Evolutionary conservation across 2,113 vertebrate species (phyloP), one percentile per base, ranked within the genome.

Genomic region (Natator depressus): DNA sequence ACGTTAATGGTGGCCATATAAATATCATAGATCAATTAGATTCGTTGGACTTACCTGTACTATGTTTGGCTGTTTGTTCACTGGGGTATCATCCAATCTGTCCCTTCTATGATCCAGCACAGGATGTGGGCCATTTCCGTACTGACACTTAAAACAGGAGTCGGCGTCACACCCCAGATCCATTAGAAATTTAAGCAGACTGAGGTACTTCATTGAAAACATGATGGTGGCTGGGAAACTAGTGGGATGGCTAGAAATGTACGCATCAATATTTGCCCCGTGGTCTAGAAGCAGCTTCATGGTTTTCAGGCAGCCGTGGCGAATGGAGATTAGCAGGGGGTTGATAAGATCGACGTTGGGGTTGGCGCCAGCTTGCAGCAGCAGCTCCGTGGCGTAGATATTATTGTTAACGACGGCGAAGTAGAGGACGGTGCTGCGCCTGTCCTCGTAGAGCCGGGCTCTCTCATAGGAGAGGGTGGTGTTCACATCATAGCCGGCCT

Each of bases 341-440:
- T 97, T 99, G 96, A 99, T 99, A 42, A 99, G 86, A 87, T 99
- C 99, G 75, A 99, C 80, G 87, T 99, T 99, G 54, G 99, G 99
- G 93, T 99, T 96, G 38, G 99, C 99, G 3, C 99, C 99, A 0
- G 99, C 99, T 47, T 97, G 96, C 88, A 99, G 97, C 88, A 99
- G 98, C 98, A 99, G 98, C 78, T 97, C 95, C 0, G 98, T 98
- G 5, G 98, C 98, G 0, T 99, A 96, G 1, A 98, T 89, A 31
- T 99, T 99, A 96, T 98, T 99, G 96, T 99, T 99, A 92, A 97
- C 95, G 91, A 99, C 99, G 0, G 99, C 97, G 62, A 99, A 99
- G 95, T 99, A 99, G 82, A 99, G 99, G 0, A 98, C 97, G 0
- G 99, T 99, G 92, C 97, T 99, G 59, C 99, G 99, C 3, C 98